Evolutionary conservation across 1,140 invertebrate species (phyloP).

Genomic region (Subanguina moxae): DNA sequence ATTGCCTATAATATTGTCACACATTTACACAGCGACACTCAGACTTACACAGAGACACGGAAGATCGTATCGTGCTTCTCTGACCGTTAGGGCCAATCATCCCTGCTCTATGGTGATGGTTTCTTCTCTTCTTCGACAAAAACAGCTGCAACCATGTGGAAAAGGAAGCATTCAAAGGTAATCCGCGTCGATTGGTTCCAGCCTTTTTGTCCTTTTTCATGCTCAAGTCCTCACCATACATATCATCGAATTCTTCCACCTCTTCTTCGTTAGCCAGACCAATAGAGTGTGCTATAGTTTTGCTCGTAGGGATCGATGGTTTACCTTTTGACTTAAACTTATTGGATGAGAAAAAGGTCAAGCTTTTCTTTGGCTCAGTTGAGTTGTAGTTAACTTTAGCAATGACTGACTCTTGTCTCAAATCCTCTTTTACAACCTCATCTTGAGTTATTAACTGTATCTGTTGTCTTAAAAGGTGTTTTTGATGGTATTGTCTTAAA

Average conservation of each 20-base stretch:
- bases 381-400: too few relatives aligned
- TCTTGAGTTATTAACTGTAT: too few relatives aligned
- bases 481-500: too few relatives aligned
- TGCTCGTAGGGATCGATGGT: background rate
- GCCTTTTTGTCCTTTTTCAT: conserved; percentile 6
- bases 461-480: too few relatives aligned
- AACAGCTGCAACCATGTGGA: conserved; percentile 49
- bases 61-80: conserved; percentile 38
- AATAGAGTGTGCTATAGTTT: background rate
- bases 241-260: conserved; percentile 8
- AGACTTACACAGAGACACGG: conserved; percentile 48
- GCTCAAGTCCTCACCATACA: background rate
- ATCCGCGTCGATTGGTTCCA: conserved; percentile 12
- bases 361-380: too few relatives aligned
- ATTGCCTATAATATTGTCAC: too few relatives aligned
- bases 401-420: too few relatives aligned
- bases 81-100: conserved; percentile 9
- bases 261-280: background rate
- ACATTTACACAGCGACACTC: too few relatives aligned
- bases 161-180: conserved; percentile 46
- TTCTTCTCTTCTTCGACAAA: conserved; percentile 33
- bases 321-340: conserved; percentile 2
- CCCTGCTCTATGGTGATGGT: conserved; percentile 14
- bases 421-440: too few relatives aligned
- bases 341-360: too few relatives aligned